phyloP scores from a whole-genome alignment of 2,888 invertebrate genomes.

The Drosophila pegasa region DNA sequence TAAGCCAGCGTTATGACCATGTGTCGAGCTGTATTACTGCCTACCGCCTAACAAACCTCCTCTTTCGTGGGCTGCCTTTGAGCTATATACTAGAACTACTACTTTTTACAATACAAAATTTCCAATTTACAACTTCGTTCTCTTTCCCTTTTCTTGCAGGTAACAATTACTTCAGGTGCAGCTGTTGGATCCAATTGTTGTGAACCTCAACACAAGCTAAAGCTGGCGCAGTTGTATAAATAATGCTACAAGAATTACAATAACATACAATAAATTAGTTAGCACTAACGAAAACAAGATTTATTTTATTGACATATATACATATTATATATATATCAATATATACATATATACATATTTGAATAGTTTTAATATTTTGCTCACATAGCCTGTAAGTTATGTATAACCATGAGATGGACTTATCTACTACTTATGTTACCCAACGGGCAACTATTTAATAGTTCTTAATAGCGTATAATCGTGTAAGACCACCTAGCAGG shows the following conservation, averaged over 20 bases:
- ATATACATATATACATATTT: neutral
- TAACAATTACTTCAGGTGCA: conserved; percentile 12
- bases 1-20: too few species aligned
- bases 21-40: too few species aligned
- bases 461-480: conserved; percentile 7
- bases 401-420: conserved; percentile 56
- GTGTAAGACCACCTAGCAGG: conserved; percentile 26
- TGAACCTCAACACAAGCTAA: neutral
- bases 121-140: neutral
- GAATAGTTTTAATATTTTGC: conserved; percentile 1
- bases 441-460: conserved; percentile 10
- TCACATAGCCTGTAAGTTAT: conserved; percentile 27
- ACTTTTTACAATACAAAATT: neutral
- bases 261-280: neutral
- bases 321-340: neutral
- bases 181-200: neutral
- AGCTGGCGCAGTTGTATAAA: conserved; percentile 20
- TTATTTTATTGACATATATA: conserved; percentile 6
- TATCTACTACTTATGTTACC: conserved; percentile 18
- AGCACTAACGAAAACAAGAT: conserved; percentile 7
- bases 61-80: too few species aligned
- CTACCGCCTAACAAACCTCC: too few species aligned
- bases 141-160: neutral
- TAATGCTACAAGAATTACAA: conserved; percentile 1
- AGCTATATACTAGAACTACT: too few species aligned